Evolutionary conservation across 2,113 vertebrate species (phyloP), one percentile per base, ranked within the genome.

Genomic region (Sardina pilchardus): DNA sequence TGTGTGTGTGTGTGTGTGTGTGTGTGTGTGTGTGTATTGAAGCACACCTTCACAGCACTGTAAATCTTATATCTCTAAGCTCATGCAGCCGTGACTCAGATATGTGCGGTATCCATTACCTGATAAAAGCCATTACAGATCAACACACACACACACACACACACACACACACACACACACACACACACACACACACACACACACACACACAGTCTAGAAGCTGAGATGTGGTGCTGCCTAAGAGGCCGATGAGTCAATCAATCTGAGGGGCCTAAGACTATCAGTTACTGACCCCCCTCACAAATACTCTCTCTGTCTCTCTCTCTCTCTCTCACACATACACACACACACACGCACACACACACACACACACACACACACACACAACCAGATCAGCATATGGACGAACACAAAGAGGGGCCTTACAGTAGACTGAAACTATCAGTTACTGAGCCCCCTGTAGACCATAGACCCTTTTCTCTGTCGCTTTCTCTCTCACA

Each of bases 201-300:
- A 63, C 59, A 67, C 59, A 67, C 59, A 67, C 59, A 67, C 24
- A 67, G 24, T 26, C 59, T 26, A 26, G 56, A 30, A 71, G 63
- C 26, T 71, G 63, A 30, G 63, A 71, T 71, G 63, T 71, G 63
- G 24, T 63, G 56, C 56, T 63, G 56, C 24, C 63, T 71, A 71
- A 71, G 63, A 14, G 63, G n/a, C 63, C 26, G 63, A 71, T 71
- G 63, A 71, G 63, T 71, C 63, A 30, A 30, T 71, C 63, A 71
- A 34, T 71, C 24, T 34, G 26, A 71, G 63, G 63, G 63, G 63
- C 63, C 63, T 34, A 71, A 34, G n/a, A 71, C 63, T 71, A 71
- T 71, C 63, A 71, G 63, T 71, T 71, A 71, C 63, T 71, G 63
- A 71, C 63, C 63, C 63, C 63, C 63, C 63, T 71, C 63, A 71